These are phyloP conservation scores for Mormyrus proboscirostris DNA, from an alignment of 2,797 vertebrate genomes.

Conservation along the genomic window DNA sequence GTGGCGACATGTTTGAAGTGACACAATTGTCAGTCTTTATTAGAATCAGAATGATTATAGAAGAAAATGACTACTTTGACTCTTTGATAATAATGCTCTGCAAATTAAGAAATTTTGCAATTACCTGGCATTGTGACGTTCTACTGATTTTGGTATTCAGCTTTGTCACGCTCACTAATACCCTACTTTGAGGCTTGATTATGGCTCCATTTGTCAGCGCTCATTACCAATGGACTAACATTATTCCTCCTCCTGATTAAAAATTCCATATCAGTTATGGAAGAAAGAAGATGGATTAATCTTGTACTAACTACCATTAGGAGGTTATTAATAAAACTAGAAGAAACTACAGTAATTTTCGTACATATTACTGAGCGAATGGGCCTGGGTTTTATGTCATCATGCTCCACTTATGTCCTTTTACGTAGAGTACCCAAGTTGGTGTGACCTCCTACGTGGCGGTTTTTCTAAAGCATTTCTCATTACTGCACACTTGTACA, in stretches of 20 bases:
- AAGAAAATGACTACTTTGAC: constrained; percentile 51
- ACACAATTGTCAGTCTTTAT: constrained; percentile 84
- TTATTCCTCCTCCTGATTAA: constrained; percentile 42
- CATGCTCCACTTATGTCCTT: neutral
- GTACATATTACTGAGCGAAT: constrained; percentile 4
- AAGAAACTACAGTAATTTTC: constrained; percentile 21
- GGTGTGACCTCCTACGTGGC: neutral
- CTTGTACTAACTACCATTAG: constrained; percentile 32
- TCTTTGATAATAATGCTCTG: constrained; percentile 43
- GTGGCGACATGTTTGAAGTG: constrained; percentile 80
- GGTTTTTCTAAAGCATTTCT: neutral
- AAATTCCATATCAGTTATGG: constrained; percentile 43
- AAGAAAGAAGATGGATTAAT: constrained; percentile 38
- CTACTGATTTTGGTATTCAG: constrained; percentile 33
- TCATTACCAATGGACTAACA: constrained; percentile 36
- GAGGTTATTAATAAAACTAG: constrained; percentile 24
- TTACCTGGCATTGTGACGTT: constrained; percentile 44
- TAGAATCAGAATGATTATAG: constrained; percentile 68
- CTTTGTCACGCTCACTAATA: constrained; percentile 34
- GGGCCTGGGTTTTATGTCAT: constrained; percentile 16
- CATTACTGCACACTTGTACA: neutral
- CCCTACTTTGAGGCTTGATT: constrained; percentile 28
- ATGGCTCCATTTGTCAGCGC: constrained; percentile 30
- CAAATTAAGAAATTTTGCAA: constrained; percentile 48
- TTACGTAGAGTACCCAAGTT: neutral